Evolutionary conservation across 2,797 vertebrate genomes (phyloP), one percentile per base, ranked within the genome.

Genomic region (Mus spretus): DNA sequence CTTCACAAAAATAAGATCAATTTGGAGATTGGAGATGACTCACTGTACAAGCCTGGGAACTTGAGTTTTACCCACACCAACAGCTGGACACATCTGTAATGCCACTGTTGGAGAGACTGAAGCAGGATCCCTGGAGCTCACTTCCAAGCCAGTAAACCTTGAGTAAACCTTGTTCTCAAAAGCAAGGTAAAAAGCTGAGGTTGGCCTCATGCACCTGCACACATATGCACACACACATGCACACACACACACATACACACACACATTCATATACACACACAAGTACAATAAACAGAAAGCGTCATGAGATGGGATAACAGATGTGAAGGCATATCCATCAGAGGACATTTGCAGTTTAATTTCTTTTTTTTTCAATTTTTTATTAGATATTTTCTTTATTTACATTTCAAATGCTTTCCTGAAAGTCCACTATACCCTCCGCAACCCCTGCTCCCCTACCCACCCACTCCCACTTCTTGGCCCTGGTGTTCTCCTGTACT

Each of bases 1-100:
- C 84, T 87, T 85, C 61, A 37, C 37, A 13, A 55, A 87, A 89
- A 92, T 10, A 20, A 96, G 53, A 91, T n/a, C 63, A 96, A 94
- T 81, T 8, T 34, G 26, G 65, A 72, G 65, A 20, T 5, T 31
- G 63, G 47, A 67, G 10, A n/a, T 24, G 63, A 70, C 31, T 70
- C 20, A 2, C 17, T 44, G 31, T 63, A 14, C 8, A 67, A 47
- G 44, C 53, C 57, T 22, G 14, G 40, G 28, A 26, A 34, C 37
- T 44, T 65, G 59, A 53, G 44, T n/a, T 85, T 67, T 85, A n/a
- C 10, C 44, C 63, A 50, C 28, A 85, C 3, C 83, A 47, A 61
- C 17, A 50, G 44, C 83, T 3, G 17, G 44, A n/a, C 44, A 67
- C 82, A 65, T 85, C 63, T 53, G 44, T 47, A 84, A 65, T 44